Evolutionary conservation across 2,888 invertebrate species (phyloP), one percentile per base, ranked within the genome.

Genomic region (Lysandra bellargus): DNA sequence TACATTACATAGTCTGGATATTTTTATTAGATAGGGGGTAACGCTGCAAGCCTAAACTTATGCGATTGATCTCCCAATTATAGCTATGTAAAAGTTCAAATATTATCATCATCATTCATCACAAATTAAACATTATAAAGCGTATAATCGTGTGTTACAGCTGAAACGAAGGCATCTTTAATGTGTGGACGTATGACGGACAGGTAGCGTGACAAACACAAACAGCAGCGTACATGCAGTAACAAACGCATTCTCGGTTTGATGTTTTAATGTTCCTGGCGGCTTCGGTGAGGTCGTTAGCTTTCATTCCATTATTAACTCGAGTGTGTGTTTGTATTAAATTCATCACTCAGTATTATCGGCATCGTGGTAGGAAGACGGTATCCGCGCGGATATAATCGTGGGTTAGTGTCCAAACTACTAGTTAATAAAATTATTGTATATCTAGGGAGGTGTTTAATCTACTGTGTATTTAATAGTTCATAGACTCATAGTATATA

Each of bases 301-400:
- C 88, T 88, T 86, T 87, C 93, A 93, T 93, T 93, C 91, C 88
- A 85, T 87, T 87, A 90, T 92, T 92, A 92, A 90, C 85, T 89
- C 87, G 84, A 84, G 87, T 89, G 88, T 90, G 87, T 87, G 88
- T 87, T 90, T 89, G 82, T 85, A 84, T 82, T 83, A 84, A 82
- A 83, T 84, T 86, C 87, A 87, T 87, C 86, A 87, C 84, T 82
- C 84, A 82, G 82, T 85, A 86, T 85, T 82, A 83, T 85, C 87
- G 86, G 87, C 87, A 85, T 88, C 87, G 87, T 86, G 94, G 94
- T 93, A 94, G 94, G 94, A 93, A 94, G 94, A 90, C 94, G 94
- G 94, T 92, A 91, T 88, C 88, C 92, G 90, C 93, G 90, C 87
- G 88, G 87, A 87, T 83, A 85, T 74, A 53, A 73, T 37, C 60